Percentiles rank a stretch among this genome's conserved stretches.
Evolutionary conservation across 2,888 invertebrate species (phyloP).

Genomic region (Autographa gamma): DNA sequence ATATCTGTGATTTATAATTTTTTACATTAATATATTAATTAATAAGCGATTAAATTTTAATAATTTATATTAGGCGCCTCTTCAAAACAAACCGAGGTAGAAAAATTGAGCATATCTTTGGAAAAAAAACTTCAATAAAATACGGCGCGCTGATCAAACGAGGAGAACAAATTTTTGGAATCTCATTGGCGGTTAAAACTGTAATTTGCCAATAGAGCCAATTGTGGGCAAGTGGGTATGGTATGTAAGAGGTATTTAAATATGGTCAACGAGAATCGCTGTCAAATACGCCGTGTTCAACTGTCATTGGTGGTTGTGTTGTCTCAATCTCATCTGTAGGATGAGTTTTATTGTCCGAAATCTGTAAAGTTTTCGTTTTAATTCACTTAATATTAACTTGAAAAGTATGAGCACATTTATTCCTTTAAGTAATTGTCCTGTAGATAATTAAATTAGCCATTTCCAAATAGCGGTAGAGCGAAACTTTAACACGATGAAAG

Average conservation of each 20-base stretch:
- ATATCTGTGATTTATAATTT: no score
- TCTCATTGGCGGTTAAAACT: neutral
- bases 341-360: constrained; percentile 60
- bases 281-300: constrained; percentile 73
- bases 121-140: neutral
- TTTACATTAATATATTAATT: no score
- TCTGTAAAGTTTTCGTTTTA: constrained; percentile 48
- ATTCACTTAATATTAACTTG: constrained; percentile 40
- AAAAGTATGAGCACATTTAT: constrained; percentile 59
- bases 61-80: no score
- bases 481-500: constrained; percentile 69
- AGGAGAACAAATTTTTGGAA: neutral
- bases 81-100: no score
- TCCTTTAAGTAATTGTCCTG: constrained; percentile 61
- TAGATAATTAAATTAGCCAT: constrained; percentile 42
- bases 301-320: constrained; percentile 81
- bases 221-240: neutral
- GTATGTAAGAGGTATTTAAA: no score
- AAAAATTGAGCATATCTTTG: no score
- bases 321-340: constrained; percentile 54
- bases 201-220: neutral
- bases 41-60: no score
- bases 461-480: constrained; percentile 18
- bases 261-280: constrained; percentile 18
- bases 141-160: neutral